Conservation (phyloP, 2,888 invertebrate species). For the Tiphia femorata region DNA sequence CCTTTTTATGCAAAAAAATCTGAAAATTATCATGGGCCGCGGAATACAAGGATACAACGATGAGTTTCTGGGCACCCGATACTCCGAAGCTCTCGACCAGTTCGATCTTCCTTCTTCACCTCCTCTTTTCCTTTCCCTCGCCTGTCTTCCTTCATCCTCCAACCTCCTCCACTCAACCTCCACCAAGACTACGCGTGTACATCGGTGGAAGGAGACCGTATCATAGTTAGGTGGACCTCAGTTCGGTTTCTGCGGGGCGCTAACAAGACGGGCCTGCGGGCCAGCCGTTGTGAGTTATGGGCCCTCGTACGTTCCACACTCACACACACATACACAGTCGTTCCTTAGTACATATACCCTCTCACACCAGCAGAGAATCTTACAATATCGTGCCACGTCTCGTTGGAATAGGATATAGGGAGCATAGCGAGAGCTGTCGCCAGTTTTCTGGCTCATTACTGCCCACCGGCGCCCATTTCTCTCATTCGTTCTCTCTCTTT, state of each 20-base stretch:
- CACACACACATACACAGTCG: constrained; percentile 11
- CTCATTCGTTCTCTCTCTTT: constrained; percentile 33
- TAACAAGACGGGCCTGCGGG: constrained; percentile 62
- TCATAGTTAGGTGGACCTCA: constrained; percentile 51
- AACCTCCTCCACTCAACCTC: constrained; percentile 6
- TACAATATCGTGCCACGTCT: constrained; percentile 44
- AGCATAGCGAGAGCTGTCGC: constrained; percentile 65
- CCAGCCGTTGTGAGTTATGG: constrained; percentile 61
- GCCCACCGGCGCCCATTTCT: constrained; percentile 59
- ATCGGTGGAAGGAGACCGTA: constrained; percentile 47
- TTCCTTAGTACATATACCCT: not conserved
- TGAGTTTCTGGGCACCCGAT: too few relatives aligned
- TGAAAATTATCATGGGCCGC: too few relatives aligned
- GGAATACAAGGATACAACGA: too few relatives aligned
- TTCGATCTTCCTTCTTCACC: constrained; percentile 8
- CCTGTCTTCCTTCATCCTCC: constrained; percentile 11
- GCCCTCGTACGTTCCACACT: constrained; percentile 47
- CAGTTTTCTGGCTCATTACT: constrained; percentile 69
- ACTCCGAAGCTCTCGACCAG: not conserved
- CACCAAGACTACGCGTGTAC: constrained; percentile 22
- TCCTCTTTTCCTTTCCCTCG: too few relatives aligned
- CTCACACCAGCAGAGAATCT: constrained; percentile 19
- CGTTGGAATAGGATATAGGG: constrained; percentile 50
- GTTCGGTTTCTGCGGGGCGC: constrained; percentile 53
- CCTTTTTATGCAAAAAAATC: too few relatives aligned